phyloP scores from a whole-genome alignment of 2,113 vertebrate genomes.

The Oreochromis spilurus region DNA sequence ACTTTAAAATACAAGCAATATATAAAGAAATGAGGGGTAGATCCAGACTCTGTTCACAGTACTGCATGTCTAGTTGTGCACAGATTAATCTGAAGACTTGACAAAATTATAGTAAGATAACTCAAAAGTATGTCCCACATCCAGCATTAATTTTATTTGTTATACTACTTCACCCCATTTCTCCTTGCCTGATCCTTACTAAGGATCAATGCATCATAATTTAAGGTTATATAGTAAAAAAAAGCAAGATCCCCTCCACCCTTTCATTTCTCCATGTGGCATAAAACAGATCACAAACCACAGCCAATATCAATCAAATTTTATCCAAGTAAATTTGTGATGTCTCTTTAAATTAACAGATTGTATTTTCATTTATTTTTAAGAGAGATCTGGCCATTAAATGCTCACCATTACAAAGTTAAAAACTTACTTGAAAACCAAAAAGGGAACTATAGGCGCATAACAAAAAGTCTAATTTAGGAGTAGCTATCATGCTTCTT shows the following conservation, averaged over 20 bases:
- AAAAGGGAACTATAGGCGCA: not conserved
- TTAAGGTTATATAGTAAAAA: not conserved
- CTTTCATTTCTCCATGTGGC: not conserved
- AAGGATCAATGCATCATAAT: not conserved
- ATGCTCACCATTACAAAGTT: not conserved
- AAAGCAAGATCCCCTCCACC: not conserved
- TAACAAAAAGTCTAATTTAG: not conserved
- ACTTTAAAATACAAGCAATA: not conserved
- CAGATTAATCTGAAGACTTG: not conserved
- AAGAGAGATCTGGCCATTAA: not conserved
- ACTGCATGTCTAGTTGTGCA: not conserved
- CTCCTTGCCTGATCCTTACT: not conserved
- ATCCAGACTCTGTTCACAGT: not conserved
- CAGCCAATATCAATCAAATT: not conserved
- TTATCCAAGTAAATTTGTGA: not conserved
- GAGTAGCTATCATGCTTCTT: not conserved
- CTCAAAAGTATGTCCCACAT: not conserved
- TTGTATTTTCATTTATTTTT: not conserved
- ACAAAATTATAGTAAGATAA: not conserved
- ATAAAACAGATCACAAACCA: not conserved
- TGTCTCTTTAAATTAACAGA: not conserved
- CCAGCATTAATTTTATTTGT: not conserved
- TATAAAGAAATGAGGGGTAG: not conserved
- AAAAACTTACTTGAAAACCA: not conserved
- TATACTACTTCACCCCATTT: not conserved